These are phyloP conservation scores for Puma concolor DNA, from an alignment of 2,113 vertebrate species.

Conservation along the genomic window DNA sequence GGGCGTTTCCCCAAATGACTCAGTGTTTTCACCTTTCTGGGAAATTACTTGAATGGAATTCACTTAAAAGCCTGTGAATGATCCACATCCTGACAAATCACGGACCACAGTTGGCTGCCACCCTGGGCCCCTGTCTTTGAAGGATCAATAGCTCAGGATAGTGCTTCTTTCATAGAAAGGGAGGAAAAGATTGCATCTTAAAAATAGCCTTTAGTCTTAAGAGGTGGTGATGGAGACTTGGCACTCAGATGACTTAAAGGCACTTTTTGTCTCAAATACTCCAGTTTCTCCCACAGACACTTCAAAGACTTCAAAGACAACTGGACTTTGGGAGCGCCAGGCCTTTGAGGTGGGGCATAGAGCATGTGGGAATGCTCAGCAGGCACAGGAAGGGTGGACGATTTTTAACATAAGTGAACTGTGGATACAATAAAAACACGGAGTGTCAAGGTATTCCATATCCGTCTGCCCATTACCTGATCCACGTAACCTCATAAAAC, in stretches of 20 bases:
- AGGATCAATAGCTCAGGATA: neutral
- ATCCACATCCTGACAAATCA: neutral
- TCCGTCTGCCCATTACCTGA: neutral
- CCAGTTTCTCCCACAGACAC: conserved; percentile 34
- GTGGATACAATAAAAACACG: neutral
- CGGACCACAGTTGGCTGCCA: neutral
- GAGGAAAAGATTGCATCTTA: neutral
- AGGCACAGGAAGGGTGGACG: neutral
- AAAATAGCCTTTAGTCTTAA: conserved; percentile 41
- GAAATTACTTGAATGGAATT: neutral
- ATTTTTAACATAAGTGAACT: conserved; percentile 21
- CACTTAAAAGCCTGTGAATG: neutral
- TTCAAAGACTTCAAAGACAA: conserved; percentile 70
- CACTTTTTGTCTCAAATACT: conserved; percentile 39
- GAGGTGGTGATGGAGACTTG: conserved; percentile 17
- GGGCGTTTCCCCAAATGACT: neutral
- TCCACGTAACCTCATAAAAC: neutral
- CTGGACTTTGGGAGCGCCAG: neutral
- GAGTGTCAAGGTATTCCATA: neutral
- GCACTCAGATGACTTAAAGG: conserved; percentile 9
- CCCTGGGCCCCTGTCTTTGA: neutral
- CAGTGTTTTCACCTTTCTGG: neutral
- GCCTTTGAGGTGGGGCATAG: conserved; percentile 61
- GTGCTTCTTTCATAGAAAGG: neutral
- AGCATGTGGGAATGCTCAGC: neutral